A percentile compares a stretch with the other conserved stretches of the same genome.
phyloP scores from a whole-genome alignment of 2,888 invertebrate species.

The Synanthedon formicaeformis region DNA sequence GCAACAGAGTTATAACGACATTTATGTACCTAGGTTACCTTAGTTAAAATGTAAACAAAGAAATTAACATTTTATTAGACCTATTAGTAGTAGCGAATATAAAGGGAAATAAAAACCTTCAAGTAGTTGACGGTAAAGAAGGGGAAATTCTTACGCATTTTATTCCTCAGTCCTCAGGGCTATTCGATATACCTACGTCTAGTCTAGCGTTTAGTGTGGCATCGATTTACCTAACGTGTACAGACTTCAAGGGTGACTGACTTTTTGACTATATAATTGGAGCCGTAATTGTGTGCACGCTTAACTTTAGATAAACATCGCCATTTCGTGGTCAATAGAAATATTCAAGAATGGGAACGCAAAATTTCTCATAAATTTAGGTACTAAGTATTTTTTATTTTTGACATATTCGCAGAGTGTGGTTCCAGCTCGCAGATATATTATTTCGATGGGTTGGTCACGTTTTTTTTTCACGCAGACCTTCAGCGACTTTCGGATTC shows the following conservation, averaged over 20 bases:
- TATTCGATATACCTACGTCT: conserved; percentile 12
- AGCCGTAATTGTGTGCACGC: conserved; percentile 18
- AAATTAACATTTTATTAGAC: too few relatives aligned
- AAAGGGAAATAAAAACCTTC: too few relatives aligned
- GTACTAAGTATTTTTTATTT: too few relatives aligned
- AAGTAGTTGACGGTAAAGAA: not conserved
- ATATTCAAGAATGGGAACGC: not conserved
- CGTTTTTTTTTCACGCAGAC: too few relatives aligned
- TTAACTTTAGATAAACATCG: conserved; percentile 32
- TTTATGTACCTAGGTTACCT: too few relatives aligned
- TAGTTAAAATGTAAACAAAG: too few relatives aligned
- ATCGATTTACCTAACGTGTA: conserved; percentile 25
- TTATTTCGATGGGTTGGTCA: too few relatives aligned
- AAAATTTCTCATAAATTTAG: not conserved
- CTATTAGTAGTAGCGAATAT: too few relatives aligned
- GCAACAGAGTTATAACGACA: too few relatives aligned
- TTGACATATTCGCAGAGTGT: too few relatives aligned
- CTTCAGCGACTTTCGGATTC: too few relatives aligned
- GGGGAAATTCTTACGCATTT: conserved; percentile 9
- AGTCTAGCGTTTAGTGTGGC: conserved; percentile 1
- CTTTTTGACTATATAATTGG: conserved; percentile 16
- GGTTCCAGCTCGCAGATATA: too few relatives aligned
- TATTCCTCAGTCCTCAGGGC: conserved; percentile 12
- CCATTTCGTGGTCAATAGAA: conserved; percentile 4
- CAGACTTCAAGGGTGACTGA: conserved; percentile 33